Base-by-base conservation (phyloP, 2,888 invertebrate genomes). In the Keiferia lycopersicella region DNA sequence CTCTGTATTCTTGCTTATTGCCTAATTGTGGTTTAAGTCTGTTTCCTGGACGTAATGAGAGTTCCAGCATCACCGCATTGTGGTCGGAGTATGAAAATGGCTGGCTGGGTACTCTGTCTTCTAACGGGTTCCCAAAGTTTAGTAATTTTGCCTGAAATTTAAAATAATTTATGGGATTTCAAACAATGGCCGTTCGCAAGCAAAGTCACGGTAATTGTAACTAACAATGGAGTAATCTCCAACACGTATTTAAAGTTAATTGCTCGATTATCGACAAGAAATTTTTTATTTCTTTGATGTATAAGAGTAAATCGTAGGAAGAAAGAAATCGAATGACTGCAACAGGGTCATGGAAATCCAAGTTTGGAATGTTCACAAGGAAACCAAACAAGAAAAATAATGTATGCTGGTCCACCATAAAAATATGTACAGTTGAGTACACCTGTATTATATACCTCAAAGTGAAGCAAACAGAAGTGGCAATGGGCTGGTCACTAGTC, bases 41-140 rank as follows among this genome's bases (percentile, higher is more conserved):
- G 51, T 71, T 71, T 0, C 69, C 67, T 14, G 72, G 71, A 64
- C 70, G 80, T 0, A 89, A 58, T 38, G 71, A 72, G 10, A 94
- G 64, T 70, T 88, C 93, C 8, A 95, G 93, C 66, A 93, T 86
- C 8, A 98, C 95, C 14, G 97, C 98, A 86, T 98, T 98, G 82
- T 98, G 98, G 83, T 98, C 98, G 0, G 98, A 98, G 84, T 95
- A 98, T 73, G 97, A 97, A 74, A 95, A 96, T 62, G 90, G 79
- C 69, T 93, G 87, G 22, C 93, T 93, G 0, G 97, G 96, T 45
- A 98, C 94, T 73, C 95, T 92, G 62, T 94, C 92, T 69, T 96
- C 94, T 68, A 97, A 92, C 0, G 97, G 96, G 68, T 95, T 93
- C 11, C 91, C 88, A 77, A 95, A 96, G 68, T 93, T 92, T 4